phyloP scores from a whole-genome alignment of 2,797 vertebrate genomes.

The Notoglanidium macrostoma region DNA sequence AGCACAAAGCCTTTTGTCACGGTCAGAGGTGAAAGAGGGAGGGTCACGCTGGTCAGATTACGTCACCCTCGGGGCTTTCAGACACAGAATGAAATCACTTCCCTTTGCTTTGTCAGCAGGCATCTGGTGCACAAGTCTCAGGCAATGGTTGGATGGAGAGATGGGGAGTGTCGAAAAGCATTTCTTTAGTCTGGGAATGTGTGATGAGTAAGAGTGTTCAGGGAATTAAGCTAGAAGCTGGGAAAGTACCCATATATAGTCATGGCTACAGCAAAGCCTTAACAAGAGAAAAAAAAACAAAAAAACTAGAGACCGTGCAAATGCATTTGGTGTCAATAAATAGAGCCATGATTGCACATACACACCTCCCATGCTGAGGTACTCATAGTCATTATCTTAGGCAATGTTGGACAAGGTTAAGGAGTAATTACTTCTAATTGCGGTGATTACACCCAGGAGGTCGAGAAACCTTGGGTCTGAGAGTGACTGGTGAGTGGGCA shows the following conservation, averaged over 20 bases:
- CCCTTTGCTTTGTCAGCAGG: conserved; percentile 47
- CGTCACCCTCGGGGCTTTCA: conserved; percentile 37
- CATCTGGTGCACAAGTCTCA: conserved; percentile 36
- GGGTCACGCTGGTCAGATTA: conserved; percentile 25
- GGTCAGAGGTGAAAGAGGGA: conserved; percentile 12
- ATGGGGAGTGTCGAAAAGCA: conserved; percentile 37
- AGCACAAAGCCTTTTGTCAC: conserved; percentile 44
- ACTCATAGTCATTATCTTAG: conserved; percentile 34
- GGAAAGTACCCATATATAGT: conserved; percentile 58
- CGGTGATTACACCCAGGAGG: conserved; percentile 28
- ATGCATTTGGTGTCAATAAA: conserved; percentile 39
- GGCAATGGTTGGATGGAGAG: conserved; percentile 11
- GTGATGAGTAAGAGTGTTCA: conserved; percentile 50
- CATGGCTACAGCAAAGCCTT: conserved; percentile 41
- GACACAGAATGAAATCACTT: conserved; percentile 47
- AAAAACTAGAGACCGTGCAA: conserved; percentile 4
- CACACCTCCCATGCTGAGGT: conserved; percentile 28
- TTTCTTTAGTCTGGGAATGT: conserved; percentile 58
- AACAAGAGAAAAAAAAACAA: conserved; percentile 22
- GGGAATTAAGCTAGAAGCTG: conserved; percentile 33
- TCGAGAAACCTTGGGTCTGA: not conserved
- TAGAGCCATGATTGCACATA: conserved; percentile 12
- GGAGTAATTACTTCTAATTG: conserved; percentile 49
- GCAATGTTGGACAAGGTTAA: conserved; percentile 16
- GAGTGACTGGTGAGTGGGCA: conserved; percentile 31